A percentile compares a stretch with the other conserved stretches of the same genome.
Evolutionary conservation across 1,140 invertebrate species (phyloP).

Genomic region (Cyclargus thomasi): DNA sequence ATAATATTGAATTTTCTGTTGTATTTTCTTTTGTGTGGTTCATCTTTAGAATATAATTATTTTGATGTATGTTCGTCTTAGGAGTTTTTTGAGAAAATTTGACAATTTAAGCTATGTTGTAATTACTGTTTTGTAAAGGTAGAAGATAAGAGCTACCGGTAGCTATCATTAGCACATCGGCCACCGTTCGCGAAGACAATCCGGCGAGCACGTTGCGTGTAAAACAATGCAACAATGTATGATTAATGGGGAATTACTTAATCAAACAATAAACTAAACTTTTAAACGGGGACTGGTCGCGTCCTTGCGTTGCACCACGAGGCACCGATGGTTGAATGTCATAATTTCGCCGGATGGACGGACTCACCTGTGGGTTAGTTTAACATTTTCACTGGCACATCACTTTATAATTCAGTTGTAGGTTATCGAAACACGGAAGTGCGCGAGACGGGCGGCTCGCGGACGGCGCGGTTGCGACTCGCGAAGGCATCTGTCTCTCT

Average conservation of each 20-base stretch:
- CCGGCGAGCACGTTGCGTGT: slow-evolving; percentile 16
- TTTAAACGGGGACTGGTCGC: slow-evolving; percentile 31
- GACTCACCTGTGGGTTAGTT: slow-evolving; percentile 55
- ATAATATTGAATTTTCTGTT: background rate
- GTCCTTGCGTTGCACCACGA: slow-evolving; percentile 68
- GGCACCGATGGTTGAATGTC: slow-evolving; percentile 44
- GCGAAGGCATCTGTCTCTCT: slow-evolving; percentile 48
- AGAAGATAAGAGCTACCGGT: background rate
- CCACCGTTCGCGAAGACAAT: background rate
- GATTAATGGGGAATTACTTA: slow-evolving; percentile 32
- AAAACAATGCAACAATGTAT: slow-evolving; percentile 33
- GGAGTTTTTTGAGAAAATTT: too few species aligned
- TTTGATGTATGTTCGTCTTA: too few species aligned
- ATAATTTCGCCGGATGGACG: slow-evolving; percentile 48
- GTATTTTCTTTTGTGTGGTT: background rate
- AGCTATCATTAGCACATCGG: slow-evolving; percentile 1
- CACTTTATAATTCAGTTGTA: slow-evolving; percentile 32
- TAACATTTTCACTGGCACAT: slow-evolving; percentile 20
- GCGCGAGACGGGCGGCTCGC: slow-evolving; percentile 48
- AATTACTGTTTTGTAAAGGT: background rate
- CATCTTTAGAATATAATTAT: too few species aligned
- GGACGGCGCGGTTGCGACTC: slow-evolving; percentile 57
- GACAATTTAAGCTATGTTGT: too few species aligned
- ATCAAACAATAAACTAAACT: slow-evolving; percentile 28
- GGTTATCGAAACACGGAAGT: slow-evolving; percentile 58